Evolutionary conservation across 1,140 invertebrate genomes (phyloP), one percentile per base, ranked within the genome.

Genomic region (Colletes gigas): DNA sequence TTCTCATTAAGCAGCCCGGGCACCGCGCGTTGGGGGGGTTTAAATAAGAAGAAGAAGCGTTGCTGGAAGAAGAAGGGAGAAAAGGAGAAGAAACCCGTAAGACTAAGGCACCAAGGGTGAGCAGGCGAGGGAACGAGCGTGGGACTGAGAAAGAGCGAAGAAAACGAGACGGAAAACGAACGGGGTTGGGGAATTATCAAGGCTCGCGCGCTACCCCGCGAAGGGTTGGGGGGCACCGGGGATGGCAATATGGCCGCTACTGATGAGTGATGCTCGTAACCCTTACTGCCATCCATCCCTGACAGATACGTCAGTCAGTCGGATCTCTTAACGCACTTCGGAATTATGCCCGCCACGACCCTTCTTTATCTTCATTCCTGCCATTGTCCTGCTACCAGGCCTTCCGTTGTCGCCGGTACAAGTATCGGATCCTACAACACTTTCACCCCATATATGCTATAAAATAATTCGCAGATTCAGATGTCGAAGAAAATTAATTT

Each of bases 1-100:
- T 93, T 93, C 92, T 93, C 92, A 93, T 93, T 93, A 93, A 93
- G 92, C 92, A 93, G 91, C 92, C 92, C 92, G 89, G 91, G 91
- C 90, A 91, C 87, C 90, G 87, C 87, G 88, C 88, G 88, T 85
- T 83, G 89, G 90, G 87, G 87, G 50, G 91, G 86, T 91, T 92
- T 89, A 89, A 92, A 93, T 93, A 92, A 92, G 84, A 84, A 85
- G 90, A 89, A 90, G 88, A 90, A 91, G 90, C 88, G 88, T 87
- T 76, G 81, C 69, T 68, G 78, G 85, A 89, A 88, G 88, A 90
- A 89, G 90, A 90, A 91, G 89, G 88, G 85, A 87, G 89, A 89
- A 91, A 91, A 90, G 84, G 85, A 89, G 89, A 90, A 91, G 91
- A 90, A 91, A 88, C 77, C 85, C 62, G 83, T 85, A 90, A 90